These are phyloP conservation scores for Varecia variegata DNA, from an alignment of 2,797 vertebrate genomes.

Conservation along the genomic window DNA sequence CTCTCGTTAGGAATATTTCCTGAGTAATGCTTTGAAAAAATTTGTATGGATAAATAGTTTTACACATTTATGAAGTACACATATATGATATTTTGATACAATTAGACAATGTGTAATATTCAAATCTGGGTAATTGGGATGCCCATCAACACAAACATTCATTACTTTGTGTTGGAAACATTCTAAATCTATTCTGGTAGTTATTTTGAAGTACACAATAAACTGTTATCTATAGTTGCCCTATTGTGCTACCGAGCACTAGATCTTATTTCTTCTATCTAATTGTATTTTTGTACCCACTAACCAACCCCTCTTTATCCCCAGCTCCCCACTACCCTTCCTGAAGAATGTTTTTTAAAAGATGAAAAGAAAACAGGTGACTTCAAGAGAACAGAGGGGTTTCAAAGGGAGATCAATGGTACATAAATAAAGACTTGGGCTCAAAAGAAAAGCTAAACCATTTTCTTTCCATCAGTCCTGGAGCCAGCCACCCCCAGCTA, in stretches of 20 bases:
- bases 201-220: neutral
- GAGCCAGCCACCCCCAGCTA: neutral
- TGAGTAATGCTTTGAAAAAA: neutral
- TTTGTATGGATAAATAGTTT: neutral
- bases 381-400: neutral
- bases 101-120: neutral
- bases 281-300: neutral
- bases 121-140: neutral
- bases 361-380: neutral
- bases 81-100: neutral
- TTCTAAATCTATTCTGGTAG: neutral
- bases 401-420: neutral
- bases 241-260: neutral
- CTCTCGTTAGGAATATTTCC: neutral
- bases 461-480: neutral
- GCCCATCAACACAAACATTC: neutral
- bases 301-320: neutral
- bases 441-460: neutral
- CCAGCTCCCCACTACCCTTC: neutral
- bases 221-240: neutral
- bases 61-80: fast-evolving
- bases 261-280: neutral
- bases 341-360: neutral
- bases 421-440: neutral
- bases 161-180: neutral